phyloP scores from a whole-genome alignment of 2,888 invertebrate species.

The Penaeus monodon region DNA sequence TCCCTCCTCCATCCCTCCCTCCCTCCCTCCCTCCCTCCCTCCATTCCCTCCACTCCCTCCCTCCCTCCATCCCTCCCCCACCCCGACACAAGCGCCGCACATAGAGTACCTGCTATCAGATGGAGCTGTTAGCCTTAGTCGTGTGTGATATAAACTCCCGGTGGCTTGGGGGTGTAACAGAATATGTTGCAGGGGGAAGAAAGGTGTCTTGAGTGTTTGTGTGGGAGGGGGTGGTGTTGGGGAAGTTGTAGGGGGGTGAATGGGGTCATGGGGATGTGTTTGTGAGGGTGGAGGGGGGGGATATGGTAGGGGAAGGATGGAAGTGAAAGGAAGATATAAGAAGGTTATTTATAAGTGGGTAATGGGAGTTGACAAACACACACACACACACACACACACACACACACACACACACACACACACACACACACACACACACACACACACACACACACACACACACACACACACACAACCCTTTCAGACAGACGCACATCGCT shows the following conservation, averaged over 20 bases:
- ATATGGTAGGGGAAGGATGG: neutral
- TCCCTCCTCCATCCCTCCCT: too few relatives aligned
- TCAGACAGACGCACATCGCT: neutral
- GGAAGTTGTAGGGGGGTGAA: too few relatives aligned
- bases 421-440: constrained; percentile 37
- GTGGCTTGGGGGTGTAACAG: too few relatives aligned
- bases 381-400: constrained; percentile 26
- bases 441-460: constrained; percentile 26
- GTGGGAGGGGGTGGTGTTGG: neutral
- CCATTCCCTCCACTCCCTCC: constrained; percentile 6
- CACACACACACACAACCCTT: neutral
- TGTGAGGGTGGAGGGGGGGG: neutral
- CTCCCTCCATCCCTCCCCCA: neutral
- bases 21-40: neutral
- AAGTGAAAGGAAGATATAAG: neutral
- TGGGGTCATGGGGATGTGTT: neutral
- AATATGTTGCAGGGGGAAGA: too few relatives aligned
- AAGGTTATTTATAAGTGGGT: neutral
- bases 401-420: constrained; percentile 34
- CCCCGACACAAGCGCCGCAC: neutral
- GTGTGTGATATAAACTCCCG: too few relatives aligned
- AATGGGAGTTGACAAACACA: neutral
- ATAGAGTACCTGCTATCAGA: neutral
- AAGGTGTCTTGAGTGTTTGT: too few relatives aligned
- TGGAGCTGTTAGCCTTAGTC: too few relatives aligned